phyloP scores from a whole-genome alignment of 2,113 vertebrate species.

The Syrmaticus mikado region DNA sequence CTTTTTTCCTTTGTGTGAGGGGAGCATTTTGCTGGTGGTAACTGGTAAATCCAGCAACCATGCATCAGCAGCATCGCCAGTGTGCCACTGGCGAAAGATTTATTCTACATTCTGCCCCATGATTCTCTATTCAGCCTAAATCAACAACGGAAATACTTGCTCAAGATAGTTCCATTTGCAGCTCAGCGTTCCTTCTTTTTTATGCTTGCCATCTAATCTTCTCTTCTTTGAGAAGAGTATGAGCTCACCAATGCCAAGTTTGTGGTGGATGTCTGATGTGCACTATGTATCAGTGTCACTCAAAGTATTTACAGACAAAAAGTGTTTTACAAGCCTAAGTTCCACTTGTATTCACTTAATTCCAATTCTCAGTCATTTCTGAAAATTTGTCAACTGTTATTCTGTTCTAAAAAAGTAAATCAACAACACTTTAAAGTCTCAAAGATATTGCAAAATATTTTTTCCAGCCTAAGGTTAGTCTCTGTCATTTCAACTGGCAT shows the following conservation, averaged over 20 bases:
- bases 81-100: background rate
- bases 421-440: background rate
- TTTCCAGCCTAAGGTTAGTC: background rate
- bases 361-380: background rate
- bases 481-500: background rate
- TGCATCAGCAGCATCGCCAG: background rate
- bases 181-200: background rate
- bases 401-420: background rate
- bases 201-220: background rate
- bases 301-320: background rate
- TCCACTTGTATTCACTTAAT: background rate
- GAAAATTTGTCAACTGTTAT: background rate
- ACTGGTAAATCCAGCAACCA: background rate
- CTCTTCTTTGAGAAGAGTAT: accelerated
- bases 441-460: background rate
- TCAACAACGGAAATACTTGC: background rate
- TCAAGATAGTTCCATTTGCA: background rate
- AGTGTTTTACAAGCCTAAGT: background rate
- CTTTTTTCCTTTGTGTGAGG: background rate
- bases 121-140: background rate
- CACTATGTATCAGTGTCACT: background rate
- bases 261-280: accelerated
- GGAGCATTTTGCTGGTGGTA: background rate
- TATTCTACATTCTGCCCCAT: background rate
- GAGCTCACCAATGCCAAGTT: background rate